phyloP scores from a whole-genome alignment of 2,113 vertebrate species.

The Elachura formosa region DNA sequence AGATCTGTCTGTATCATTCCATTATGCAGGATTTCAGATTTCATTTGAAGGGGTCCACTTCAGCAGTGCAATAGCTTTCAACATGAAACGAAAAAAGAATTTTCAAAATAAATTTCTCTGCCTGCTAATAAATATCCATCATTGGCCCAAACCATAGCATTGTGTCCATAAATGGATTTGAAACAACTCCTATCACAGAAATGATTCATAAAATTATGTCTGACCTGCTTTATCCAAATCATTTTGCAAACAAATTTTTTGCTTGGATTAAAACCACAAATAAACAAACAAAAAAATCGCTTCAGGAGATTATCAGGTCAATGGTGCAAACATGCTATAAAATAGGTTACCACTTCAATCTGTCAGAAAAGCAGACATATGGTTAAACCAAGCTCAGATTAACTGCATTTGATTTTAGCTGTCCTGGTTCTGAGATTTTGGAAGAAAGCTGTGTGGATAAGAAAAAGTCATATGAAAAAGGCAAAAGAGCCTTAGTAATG shows the following conservation, averaged over 20 bases:
- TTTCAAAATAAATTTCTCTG: background rate
- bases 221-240: constrained; percentile 55
- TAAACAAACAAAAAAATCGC: background rate
- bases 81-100: background rate
- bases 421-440: background rate
- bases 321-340: constrained; percentile 19
- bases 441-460: background rate
- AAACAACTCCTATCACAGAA: background rate
- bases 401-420: constrained; percentile 14
- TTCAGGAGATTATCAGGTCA: constrained; percentile 65
- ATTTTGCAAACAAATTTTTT: constrained; percentile 55
- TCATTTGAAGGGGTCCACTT: background rate
- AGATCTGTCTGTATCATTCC: background rate
- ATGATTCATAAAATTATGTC: constrained; percentile 24
- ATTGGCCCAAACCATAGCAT: background rate
- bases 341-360: constrained; percentile 55
- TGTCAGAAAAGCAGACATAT: constrained; percentile 40
- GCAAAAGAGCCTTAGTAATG: background rate
- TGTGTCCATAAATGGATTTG: background rate
- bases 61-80: background rate
- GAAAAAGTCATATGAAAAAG: background rate
- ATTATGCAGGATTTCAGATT: constrained; percentile 23
- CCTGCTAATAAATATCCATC: background rate
- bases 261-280: constrained; percentile 48
- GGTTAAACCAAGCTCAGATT: constrained; percentile 41